Evolutionary conservation across 2,113 vertebrate species (phyloP).

Genomic region (Rhadina sibilatrix): DNA sequence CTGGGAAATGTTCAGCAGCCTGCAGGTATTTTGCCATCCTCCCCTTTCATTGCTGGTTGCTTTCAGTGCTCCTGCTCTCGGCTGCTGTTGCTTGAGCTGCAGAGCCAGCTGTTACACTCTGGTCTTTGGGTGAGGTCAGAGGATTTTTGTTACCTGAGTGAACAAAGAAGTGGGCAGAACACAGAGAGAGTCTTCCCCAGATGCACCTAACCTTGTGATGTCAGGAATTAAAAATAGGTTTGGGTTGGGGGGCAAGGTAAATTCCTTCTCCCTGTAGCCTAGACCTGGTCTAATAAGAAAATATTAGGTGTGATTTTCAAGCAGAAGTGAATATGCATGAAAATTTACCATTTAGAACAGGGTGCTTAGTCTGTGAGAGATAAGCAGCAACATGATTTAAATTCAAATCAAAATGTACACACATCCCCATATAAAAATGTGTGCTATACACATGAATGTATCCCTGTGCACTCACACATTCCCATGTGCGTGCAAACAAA

Average conservation of each 20-base stretch:
- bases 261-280: background rate
- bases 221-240: background rate
- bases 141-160: background rate
- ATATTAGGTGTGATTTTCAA: background rate
- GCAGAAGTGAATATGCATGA: background rate
- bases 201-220: fast-evolving
- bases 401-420: background rate
- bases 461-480: fast-evolving
- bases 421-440: background rate
- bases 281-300: background rate
- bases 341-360: background rate
- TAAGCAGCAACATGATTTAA: background rate
- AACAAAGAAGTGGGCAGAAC: background rate
- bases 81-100: background rate
- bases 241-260: background rate
- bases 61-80: background rate
- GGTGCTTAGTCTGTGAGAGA: background rate
- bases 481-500: background rate
- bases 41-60: background rate
- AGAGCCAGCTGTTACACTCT: background rate
- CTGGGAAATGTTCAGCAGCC: background rate
- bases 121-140: background rate
- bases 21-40: background rate
- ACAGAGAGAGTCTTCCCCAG: background rate
- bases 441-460: fast-evolving